A percentile compares a stretch with the other conserved stretches of the same genome.
Conservation (phyloP, 2,797 vertebrate species). For the Lophius americanus region DNA sequence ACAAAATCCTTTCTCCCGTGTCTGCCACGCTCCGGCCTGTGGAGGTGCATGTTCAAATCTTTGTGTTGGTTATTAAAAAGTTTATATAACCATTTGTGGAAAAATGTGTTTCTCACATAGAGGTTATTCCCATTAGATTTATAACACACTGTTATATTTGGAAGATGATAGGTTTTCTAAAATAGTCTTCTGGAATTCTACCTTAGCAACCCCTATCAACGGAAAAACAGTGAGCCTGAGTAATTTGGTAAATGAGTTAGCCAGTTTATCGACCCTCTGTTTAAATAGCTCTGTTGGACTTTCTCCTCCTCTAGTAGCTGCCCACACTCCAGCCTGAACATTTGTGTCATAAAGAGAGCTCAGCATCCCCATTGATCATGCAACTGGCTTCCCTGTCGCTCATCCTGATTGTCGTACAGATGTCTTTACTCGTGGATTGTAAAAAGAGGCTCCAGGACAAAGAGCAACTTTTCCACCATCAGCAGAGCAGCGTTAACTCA, state of each 20-base stretch:
- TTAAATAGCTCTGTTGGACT: conserved; percentile 77
- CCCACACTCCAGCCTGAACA: conserved; percentile 38
- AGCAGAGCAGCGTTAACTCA: neutral
- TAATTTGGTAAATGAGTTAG: conserved; percentile 75
- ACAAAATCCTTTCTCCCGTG: conserved; percentile 9
- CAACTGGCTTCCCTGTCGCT: conserved; percentile 73
- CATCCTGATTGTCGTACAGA: conserved; percentile 73
- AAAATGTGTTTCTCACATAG: too few relatives aligned
- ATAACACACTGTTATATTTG: neutral
- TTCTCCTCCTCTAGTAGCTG: conserved; percentile 70
- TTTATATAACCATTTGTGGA: neutral
- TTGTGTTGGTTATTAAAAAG: neutral
- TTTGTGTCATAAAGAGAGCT: conserved; percentile 27
- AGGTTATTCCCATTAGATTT: neutral
- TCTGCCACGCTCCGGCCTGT: neutral
- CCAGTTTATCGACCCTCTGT: conserved; percentile 69
- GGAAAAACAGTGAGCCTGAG: conserved; percentile 32
- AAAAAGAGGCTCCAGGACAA: conserved; percentile 18
- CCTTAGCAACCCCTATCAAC: conserved; percentile 8
- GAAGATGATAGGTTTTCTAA: neutral
- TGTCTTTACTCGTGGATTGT: conserved; percentile 55
- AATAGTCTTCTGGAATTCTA: conserved; percentile 8
- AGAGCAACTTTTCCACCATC: conserved; percentile 13
- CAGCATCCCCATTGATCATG: conserved; percentile 64
- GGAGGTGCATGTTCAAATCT: neutral